Conservation (phyloP, 92 coral and sea anemone genomes). For the Zoanthus sociatus region DNA sequence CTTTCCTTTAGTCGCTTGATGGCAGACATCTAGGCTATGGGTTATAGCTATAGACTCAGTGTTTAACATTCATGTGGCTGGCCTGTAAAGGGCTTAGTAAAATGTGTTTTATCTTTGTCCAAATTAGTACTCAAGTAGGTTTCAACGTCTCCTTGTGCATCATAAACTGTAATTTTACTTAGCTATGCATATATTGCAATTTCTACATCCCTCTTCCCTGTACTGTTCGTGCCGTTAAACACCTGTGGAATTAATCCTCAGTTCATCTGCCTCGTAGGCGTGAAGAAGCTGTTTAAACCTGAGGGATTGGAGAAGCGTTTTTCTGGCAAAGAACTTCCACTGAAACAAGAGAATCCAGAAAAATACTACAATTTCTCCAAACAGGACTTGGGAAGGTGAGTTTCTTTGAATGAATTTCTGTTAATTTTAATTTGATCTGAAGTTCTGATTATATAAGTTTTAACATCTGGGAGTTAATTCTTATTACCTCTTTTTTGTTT, state of each 20-base stretch:
- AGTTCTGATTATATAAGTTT: background rate
- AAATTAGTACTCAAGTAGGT: no score
- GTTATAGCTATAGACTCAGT: background rate
- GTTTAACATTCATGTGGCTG: background rate
- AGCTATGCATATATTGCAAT: no score
- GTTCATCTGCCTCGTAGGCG: constrained; percentile 27
- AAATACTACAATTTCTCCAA: constrained; percentile 74
- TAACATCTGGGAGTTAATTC: constrained; percentile 10
- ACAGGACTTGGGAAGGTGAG: constrained; percentile 91
- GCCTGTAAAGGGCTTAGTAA: no score
- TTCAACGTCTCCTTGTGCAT: no score
- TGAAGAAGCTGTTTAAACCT: constrained; percentile 54
- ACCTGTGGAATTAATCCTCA: constrained; percentile 14
- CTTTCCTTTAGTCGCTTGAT: background rate
- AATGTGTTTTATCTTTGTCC: no score
- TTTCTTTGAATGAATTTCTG: background rate
- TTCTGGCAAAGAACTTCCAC: constrained; percentile 64
- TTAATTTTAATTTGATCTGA: background rate
- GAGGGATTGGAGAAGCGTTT: constrained; percentile 69
- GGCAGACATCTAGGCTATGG: background rate
- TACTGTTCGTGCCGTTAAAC: background rate
- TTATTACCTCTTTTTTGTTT: background rate
- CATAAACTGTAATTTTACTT: no score
- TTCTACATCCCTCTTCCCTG: background rate
- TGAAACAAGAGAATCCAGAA: constrained; percentile 80